Conservation (phyloP, 2,113 vertebrate species). For the Poicephalus gulielmi region DNA sequence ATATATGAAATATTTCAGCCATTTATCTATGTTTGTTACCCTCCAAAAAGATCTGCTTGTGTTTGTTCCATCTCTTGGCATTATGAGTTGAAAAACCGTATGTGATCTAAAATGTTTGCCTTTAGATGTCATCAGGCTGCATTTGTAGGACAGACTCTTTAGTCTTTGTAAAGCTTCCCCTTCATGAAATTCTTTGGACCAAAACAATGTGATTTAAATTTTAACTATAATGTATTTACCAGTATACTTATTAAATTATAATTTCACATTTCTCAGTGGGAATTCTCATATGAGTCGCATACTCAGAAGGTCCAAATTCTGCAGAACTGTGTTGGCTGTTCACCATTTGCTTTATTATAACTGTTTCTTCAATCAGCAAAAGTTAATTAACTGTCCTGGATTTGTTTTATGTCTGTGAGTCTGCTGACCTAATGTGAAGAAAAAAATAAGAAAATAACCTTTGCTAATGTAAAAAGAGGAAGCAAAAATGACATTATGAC, state of each 20-base stretch:
- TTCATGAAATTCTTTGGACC: background rate
- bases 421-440: background rate
- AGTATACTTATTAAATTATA: background rate
- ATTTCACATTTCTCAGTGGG: constrained; percentile 24
- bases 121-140: background rate
- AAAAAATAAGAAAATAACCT: background rate
- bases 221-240: background rate
- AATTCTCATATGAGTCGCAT: background rate
- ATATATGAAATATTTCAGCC: background rate
- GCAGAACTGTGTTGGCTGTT: background rate
- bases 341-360: background rate
- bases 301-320: background rate
- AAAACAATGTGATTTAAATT: background rate
- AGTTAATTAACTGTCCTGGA: constrained; percentile 16
- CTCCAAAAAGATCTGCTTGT: background rate
- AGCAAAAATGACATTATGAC: background rate
- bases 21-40: background rate
- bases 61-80: background rate
- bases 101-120: background rate
- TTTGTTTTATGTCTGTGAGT: constrained; percentile 4
- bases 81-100: background rate
- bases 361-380: background rate
- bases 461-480: background rate
- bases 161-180: background rate
- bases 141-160: background rate